These are phyloP conservation scores for Siniperca scherzeri DNA, from an alignment of 2,797 vertebrate genomes.

Conservation along the genomic window DNA sequence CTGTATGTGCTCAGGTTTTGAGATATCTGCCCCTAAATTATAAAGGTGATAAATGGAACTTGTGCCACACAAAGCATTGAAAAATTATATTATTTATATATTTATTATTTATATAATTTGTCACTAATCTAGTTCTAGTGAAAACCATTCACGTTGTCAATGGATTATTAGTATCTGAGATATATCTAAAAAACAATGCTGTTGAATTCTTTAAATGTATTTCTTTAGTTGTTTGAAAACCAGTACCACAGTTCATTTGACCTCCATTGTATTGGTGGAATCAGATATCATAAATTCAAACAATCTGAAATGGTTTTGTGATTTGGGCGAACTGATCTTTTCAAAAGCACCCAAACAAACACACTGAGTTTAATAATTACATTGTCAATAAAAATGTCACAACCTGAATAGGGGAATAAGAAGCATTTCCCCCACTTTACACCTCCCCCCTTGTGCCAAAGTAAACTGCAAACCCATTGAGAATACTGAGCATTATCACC, in stretches of 20 bases:
- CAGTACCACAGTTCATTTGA: too few species aligned
- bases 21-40: neutral
- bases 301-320: neutral
- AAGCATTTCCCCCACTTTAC: neutral
- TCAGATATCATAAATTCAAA: neutral
- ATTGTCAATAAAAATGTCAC: neutral
- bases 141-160: neutral
- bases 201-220: neutral
- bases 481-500: neutral
- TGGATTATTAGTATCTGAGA: neutral
- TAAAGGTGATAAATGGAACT: neutral
- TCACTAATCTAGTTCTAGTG: neutral
- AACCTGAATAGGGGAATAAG: neutral
- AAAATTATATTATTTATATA: too few species aligned
- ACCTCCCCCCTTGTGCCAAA: neutral
- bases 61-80: too few species aligned
- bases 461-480: conserved; percentile 4
- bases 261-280: neutral
- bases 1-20: too few species aligned
- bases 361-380: neutral
- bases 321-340: neutral
- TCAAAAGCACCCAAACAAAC: neutral
- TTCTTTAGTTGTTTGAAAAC: neutral
- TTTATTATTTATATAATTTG: too few species aligned
- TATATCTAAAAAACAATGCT: neutral